Evolutionary conservation across 1,140 invertebrate species (phyloP).

Genomic region (Sycophila sp.): DNA sequence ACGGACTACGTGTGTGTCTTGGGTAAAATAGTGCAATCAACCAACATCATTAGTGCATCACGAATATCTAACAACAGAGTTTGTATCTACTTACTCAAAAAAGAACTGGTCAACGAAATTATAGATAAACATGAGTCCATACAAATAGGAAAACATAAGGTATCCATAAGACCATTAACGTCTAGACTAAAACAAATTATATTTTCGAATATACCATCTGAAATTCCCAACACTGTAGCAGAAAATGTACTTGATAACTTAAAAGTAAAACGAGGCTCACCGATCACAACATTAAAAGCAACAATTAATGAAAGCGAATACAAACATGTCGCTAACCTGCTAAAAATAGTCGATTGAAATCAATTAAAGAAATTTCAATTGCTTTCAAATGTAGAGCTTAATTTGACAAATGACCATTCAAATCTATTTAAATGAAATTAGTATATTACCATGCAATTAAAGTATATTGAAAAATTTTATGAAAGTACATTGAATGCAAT

Average conservation of each 20-base stretch:
- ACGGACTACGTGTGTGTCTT: not conserved
- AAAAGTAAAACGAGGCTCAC: not conserved
- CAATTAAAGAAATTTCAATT: no score
- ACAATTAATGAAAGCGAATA: not conserved
- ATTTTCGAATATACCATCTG: not conserved
- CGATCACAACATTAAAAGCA: not conserved
- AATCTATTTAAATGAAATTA: no score
- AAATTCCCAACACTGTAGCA: not conserved
- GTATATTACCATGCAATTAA: no score
- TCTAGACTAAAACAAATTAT: not conserved
- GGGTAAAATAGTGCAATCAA: not conserved
- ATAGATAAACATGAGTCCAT: not conserved
- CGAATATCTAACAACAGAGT: conserved; percentile 17
- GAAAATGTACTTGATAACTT: not conserved
- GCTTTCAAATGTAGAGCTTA: no score
- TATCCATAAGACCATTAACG: not conserved
- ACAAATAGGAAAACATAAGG: not conserved
- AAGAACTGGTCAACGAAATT: conserved; percentile 3
- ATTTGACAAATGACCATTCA: no score
- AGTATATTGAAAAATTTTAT: no score
- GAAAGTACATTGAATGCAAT: no score
- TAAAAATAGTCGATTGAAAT: no score
- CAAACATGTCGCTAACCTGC: not conserved
- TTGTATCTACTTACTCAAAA: conserved; percentile 11
- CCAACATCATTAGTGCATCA: conserved; percentile 24